phyloP scores from a whole-genome alignment of 2,113 vertebrate genomes.

The Vombatus ursinus region DNA sequence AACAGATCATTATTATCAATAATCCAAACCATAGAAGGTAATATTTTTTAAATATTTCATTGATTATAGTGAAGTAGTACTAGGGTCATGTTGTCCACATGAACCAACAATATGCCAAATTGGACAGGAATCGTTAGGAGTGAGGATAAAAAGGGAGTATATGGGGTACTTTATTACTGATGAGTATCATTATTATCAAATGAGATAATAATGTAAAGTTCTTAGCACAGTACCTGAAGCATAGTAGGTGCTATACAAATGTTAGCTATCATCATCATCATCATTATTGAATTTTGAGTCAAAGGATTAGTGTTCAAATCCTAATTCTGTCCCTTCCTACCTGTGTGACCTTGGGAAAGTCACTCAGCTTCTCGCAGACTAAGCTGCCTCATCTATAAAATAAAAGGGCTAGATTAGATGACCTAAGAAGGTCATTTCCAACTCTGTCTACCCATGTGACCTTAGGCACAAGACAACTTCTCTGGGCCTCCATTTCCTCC shows the following conservation, averaged over 20 bases:
- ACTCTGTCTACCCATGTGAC: neutral
- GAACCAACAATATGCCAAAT: neutral
- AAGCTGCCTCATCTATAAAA: neutral
- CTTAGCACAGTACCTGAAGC: neutral
- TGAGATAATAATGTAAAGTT: neutral
- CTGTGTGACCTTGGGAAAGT: neutral
- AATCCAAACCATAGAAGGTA: neutral
- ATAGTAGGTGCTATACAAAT: neutral
- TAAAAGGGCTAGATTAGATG: neutral
- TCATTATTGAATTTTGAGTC: neutral
- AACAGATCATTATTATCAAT: neutral
- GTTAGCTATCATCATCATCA: neutral
- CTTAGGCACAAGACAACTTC: constrained; percentile 23
- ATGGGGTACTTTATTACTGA: neutral
- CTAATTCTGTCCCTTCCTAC: neutral
- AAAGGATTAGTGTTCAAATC: neutral
- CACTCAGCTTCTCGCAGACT: neutral
- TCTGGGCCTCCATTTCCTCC: neutral
- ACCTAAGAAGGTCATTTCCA: neutral
- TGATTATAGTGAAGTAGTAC: neutral
- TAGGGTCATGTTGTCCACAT: neutral
- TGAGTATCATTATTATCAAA: neutral
- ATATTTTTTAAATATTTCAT: neutral
- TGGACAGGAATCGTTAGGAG: neutral
- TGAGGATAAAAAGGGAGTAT: neutral